A percentile compares a stretch with the other conserved stretches of the same genome.
phyloP scores from a whole-genome alignment of 2,888 invertebrate genomes.

The Tinea trinotella region DNA sequence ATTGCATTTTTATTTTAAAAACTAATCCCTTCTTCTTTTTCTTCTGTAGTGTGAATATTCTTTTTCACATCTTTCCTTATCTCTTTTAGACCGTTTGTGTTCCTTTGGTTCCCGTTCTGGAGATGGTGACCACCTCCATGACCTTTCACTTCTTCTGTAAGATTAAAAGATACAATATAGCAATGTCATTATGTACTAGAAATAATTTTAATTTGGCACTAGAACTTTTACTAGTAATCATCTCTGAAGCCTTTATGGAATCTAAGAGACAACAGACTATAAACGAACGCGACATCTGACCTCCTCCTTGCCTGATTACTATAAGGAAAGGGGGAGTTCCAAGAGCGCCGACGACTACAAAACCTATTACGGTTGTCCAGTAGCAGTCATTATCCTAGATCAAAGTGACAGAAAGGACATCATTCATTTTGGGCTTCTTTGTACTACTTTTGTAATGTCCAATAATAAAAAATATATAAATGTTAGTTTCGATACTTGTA shows the following conservation, averaged over 20 bases:
- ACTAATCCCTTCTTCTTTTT: background rate
- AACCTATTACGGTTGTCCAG: too few species aligned
- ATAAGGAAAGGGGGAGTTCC: too few species aligned
- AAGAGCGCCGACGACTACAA: too few species aligned
- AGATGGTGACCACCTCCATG: conserved; percentile 85
- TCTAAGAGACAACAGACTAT: background rate
- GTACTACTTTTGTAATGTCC: too few species aligned
- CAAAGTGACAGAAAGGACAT: too few species aligned
- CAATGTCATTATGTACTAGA: conserved; percentile 24
- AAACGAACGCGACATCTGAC: too few species aligned
- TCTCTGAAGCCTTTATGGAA: background rate
- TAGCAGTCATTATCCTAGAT: too few species aligned
- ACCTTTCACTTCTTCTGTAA: conserved; percentile 34
- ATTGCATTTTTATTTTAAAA: background rate
- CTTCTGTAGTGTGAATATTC: background rate
- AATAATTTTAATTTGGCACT: background rate
- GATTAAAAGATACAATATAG: conserved; percentile 24
- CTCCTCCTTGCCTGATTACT: too few species aligned
- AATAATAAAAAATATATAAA: too few species aligned
- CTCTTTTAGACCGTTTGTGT: background rate
- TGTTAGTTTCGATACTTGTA: too few species aligned
- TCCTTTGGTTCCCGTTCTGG: conserved; percentile 64
- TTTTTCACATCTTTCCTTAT: background rate
- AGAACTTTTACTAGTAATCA: background rate
- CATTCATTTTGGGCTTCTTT: too few species aligned